Conservation (phyloP, 2,888 invertebrate species). For the Ochlodes sylvanus region DNA sequence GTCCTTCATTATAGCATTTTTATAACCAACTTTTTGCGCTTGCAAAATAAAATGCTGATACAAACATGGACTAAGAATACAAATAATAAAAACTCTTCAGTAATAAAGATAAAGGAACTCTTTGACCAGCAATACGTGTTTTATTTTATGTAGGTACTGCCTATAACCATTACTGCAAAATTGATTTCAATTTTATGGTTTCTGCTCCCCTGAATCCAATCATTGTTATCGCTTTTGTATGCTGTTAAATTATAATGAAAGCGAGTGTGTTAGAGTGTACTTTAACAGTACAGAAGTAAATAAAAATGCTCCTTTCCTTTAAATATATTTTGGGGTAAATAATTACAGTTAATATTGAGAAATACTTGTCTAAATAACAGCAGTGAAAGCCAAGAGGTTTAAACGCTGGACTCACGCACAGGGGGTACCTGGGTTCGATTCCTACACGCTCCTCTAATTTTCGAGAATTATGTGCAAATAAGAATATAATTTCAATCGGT, state of each 20-base stretch:
- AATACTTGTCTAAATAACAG: no score
- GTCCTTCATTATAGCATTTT: neutral
- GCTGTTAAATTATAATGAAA: conserved; percentile 80
- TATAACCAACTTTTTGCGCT: neutral
- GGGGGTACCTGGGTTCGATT: no score
- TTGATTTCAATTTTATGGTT: conserved; percentile 85
- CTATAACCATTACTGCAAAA: conserved; percentile 82
- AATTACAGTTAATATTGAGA: no score
- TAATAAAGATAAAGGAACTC: conserved; percentile 62
- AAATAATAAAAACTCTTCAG: conserved; percentile 40
- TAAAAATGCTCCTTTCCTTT: neutral
- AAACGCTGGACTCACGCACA: no score
- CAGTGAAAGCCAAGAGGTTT: no score
- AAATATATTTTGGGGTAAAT: neutral
- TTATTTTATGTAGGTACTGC: conserved; percentile 60
- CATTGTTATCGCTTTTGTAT: conserved; percentile 79
- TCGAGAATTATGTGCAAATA: no score
- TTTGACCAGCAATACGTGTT: conserved; percentile 68
- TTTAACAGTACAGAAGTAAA: conserved; percentile 46
- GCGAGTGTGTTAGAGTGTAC: conserved; percentile 66
- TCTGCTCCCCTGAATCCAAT: conserved; percentile 83
- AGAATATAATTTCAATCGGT: no score
- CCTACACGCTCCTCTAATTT: no score
- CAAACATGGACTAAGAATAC: conserved; percentile 5
- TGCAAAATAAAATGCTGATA: conserved; percentile 9